phyloP scores from a whole-genome alignment of 2,113 vertebrate species.

The Cyanocitta stelleri region DNA sequence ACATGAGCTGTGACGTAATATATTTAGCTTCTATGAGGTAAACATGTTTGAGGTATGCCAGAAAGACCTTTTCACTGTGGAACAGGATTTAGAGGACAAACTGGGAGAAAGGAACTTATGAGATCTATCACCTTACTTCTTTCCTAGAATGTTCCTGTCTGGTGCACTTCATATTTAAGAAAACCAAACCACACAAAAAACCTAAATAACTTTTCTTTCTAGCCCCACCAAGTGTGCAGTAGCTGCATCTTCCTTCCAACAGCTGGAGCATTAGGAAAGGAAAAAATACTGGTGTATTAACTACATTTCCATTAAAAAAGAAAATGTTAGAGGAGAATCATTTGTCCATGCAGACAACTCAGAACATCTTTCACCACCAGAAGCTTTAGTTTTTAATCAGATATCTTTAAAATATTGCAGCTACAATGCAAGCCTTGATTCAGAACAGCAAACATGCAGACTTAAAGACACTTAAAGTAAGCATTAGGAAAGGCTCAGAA shows the following conservation, averaged over 20 bases:
- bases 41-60: background rate
- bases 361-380: background rate
- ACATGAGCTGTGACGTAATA: background rate
- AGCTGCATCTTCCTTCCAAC: background rate
- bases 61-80: background rate
- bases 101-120: background rate
- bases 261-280: background rate
- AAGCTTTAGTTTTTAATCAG: background rate
- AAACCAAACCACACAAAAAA: background rate
- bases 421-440: background rate
- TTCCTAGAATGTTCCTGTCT: background rate
- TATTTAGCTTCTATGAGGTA: background rate
- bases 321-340: background rate
- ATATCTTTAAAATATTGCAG: background rate
- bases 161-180: background rate
- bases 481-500: background rate
- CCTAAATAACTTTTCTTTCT: background rate
- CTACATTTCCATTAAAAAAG: background rate
- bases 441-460: accelerated
- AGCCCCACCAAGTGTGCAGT: background rate
- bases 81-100: background rate
- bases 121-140: background rate
- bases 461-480: background rate
- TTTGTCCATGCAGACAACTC: background rate
- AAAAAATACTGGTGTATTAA: background rate